These are phyloP conservation scores for Macrosiphum euphorbiae DNA, from an alignment of 2,888 invertebrate genomes.

Conservation along the genomic window DNA sequence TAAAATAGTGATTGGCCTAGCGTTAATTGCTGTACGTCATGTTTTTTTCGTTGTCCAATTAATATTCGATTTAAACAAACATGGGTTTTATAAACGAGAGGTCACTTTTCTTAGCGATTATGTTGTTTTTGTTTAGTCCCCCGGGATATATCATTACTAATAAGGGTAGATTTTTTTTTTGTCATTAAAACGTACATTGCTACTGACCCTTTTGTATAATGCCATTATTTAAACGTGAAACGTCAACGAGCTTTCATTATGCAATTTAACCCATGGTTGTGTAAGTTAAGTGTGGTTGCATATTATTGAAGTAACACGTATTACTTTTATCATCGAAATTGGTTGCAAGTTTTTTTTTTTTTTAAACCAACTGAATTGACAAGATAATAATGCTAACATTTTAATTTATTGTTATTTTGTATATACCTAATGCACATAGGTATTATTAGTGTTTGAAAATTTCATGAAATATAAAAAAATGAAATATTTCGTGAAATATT, in stretches of 20 bases:
- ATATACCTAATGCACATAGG: background rate
- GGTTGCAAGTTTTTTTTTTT: background rate
- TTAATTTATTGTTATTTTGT: background rate
- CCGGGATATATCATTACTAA: background rate
- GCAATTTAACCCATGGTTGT: background rate
- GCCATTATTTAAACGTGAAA: slow-evolving; percentile 12
- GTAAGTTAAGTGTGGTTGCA: background rate
- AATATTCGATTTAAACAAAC: slow-evolving; percentile 30
- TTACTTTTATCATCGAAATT: background rate
- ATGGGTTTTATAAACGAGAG: background rate
- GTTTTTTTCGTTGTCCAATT: background rate
- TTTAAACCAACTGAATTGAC: background rate
- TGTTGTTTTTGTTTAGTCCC: background rate
- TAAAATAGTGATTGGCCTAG: background rate
- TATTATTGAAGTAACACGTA: background rate
- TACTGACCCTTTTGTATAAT: background rate
- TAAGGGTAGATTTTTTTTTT: slow-evolving; percentile 23
- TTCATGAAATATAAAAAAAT: too few species aligned
- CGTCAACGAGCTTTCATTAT: background rate
- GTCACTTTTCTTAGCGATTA: background rate
- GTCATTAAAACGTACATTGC: background rate
- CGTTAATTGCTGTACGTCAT: background rate
- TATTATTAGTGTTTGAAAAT: too few species aligned
- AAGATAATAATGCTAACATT: background rate
- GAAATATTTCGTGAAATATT: too few species aligned